Evolutionary conservation across 2,888 invertebrate species (phyloP).

Genomic region (Atherix ibis): DNA sequence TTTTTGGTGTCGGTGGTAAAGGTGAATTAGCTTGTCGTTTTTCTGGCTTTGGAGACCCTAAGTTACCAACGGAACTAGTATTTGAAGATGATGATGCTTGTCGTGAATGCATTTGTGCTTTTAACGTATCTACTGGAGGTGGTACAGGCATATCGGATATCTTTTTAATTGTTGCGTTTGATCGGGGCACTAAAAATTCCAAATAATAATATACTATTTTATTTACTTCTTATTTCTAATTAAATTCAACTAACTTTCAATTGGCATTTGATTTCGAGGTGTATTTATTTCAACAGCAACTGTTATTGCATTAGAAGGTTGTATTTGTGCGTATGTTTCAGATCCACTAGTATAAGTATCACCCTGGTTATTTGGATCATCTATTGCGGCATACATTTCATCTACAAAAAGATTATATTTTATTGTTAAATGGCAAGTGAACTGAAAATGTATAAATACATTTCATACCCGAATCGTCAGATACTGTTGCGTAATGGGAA

Average conservation of each 20-base stretch:
- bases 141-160: slow-evolving; percentile 26
- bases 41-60: slow-evolving; percentile 80
- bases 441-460: slow-evolving; percentile 4
- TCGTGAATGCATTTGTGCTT: slow-evolving; percentile 43
- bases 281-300: slow-evolving; percentile 31
- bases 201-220: slow-evolving; percentile 28
- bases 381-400: slow-evolving; percentile 83
- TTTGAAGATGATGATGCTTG: slow-evolving; percentile 60
- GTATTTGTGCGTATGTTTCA: slow-evolving; percentile 76
- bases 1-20: slow-evolving; percentile 59
- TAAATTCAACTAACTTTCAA: slow-evolving; percentile 3
- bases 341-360: slow-evolving; percentile 59
- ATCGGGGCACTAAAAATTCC: slow-evolving; percentile 2
- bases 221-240: slow-evolving; percentile 17
- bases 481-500: slow-evolving; percentile 77
- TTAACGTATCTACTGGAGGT: slow-evolving; percentile 44
- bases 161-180: slow-evolving; percentile 7
- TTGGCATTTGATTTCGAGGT: slow-evolving; percentile 4
- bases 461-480: slow-evolving; percentile 69
- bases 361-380: slow-evolving; percentile 49
- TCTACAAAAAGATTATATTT: slow-evolving; percentile 34
- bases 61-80: slow-evolving; percentile 51
- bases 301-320: slow-evolving; percentile 35
- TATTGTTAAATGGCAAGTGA: neutral
- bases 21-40: slow-evolving; percentile 82